A percentile compares a stretch with the other conserved stretches of the same genome.
Conservation (phyloP, 1,140 invertebrate genomes). For the Leptinotarsa defecta region DNA sequence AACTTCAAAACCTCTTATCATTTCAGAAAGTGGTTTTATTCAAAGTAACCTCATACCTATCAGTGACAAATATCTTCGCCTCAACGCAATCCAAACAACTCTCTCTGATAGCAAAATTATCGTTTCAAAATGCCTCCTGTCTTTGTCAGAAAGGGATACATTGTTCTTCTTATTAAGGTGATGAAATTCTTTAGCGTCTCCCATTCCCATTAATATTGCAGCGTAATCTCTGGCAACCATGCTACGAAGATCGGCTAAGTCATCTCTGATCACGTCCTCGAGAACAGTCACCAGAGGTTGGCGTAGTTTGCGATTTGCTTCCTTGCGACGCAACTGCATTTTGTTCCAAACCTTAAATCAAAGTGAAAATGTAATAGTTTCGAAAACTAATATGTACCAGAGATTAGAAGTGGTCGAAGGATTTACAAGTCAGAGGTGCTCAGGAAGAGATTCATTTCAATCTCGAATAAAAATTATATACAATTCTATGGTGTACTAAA, state of each 20-base stretch:
- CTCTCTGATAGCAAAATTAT: slow-evolving; percentile 63
- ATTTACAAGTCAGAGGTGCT: too few species aligned
- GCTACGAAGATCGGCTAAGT: slow-evolving; percentile 63
- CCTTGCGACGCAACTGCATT: slow-evolving; percentile 60
- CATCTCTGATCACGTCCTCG: slow-evolving; percentile 60
- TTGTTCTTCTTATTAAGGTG: slow-evolving; percentile 62
- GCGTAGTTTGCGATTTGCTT: slow-evolving; percentile 61
- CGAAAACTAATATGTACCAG: not conserved
- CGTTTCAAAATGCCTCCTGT: slow-evolving; percentile 64
- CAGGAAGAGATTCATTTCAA: too few species aligned
- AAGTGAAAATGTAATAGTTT: not conserved
- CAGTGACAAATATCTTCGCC: slow-evolving; percentile 61
- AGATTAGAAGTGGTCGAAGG: not conserved
- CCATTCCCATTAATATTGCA: slow-evolving; percentile 61
- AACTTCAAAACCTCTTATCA: not conserved
- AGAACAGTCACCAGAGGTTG: slow-evolving; percentile 63
- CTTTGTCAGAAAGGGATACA: slow-evolving; percentile 64
- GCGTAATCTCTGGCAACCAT: slow-evolving; percentile 66
- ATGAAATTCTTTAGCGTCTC: slow-evolving; percentile 60
- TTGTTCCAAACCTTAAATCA: slow-evolving; percentile 59
- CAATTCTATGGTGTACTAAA: too few species aligned
- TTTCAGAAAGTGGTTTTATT: too few species aligned
- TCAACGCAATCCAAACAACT: slow-evolving; percentile 67
- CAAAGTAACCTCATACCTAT: slow-evolving; percentile 57
- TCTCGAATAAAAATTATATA: too few species aligned